These are phyloP conservation scores for Saimiri boliviensis DNA, from an alignment of 2,113 vertebrate genomes.

Conservation along the genomic window DNA sequence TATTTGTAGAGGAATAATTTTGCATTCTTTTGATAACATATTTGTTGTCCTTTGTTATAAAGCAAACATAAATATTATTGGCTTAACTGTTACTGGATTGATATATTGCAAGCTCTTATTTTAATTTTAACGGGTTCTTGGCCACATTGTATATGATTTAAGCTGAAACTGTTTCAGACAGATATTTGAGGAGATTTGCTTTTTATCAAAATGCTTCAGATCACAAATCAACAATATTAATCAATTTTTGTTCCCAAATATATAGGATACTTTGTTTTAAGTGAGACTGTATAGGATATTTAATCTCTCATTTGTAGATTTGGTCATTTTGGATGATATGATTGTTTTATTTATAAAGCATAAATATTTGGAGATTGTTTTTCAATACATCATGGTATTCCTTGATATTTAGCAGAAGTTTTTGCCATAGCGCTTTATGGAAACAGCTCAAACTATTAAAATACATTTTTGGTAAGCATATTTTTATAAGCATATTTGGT, in stretches of 20 bases:
- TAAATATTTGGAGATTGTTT: constrained; percentile 1
- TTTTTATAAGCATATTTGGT: not conserved
- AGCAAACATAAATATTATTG: constrained; percentile 19
- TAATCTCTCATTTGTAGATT: constrained; percentile 24
- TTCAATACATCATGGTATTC: not conserved
- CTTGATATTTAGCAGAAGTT: constrained; percentile 34
- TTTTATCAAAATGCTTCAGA: constrained; percentile 44
- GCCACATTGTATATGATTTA: not conserved
- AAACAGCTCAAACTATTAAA: not conserved
- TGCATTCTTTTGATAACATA: constrained; percentile 44
- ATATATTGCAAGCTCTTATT: constrained; percentile 3
- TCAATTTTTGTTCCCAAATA: constrained; percentile 9
- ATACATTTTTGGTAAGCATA: not conserved
- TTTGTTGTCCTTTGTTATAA: constrained; percentile 28
- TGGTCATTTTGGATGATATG: not conserved
- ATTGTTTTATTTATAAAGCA: constrained; percentile 9
- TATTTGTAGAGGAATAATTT: constrained; percentile 41
- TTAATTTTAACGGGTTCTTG: not conserved
- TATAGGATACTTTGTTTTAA: not conserved
- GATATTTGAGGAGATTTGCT: constrained; percentile 13
- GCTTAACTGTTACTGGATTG: constrained; percentile 4
- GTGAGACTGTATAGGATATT: not conserved
- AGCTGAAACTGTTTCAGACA: constrained; percentile 18
- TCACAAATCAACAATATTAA: constrained; percentile 34
- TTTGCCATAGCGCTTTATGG: constrained; percentile 5